A percentile compares a stretch with the other conserved stretches of the same genome.
These are phyloP conservation scores for Rhamnusium bicolor DNA, from an alignment of 2,888 invertebrate genomes.

Conservation along the genomic window DNA sequence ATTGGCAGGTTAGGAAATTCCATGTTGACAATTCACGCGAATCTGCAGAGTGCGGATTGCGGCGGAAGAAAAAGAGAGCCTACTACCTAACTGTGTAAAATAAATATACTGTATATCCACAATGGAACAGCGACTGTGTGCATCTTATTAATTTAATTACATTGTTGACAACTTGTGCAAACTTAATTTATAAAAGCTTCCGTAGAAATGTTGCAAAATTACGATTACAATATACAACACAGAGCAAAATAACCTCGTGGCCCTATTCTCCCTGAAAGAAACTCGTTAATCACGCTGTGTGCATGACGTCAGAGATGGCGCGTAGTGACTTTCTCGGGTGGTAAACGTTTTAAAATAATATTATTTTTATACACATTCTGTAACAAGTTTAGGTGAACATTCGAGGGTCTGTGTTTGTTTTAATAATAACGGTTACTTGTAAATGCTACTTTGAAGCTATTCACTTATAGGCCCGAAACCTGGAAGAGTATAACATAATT, in stretches of 20 bases:
- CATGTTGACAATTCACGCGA: too few species aligned
- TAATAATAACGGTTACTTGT: not conserved
- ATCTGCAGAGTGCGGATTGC: too few species aligned
- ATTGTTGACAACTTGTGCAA: constrained; percentile 47
- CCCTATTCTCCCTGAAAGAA: constrained; percentile 38
- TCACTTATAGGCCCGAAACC: too few species aligned
- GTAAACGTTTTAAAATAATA: constrained; percentile 16
- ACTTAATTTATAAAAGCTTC: constrained; percentile 57
- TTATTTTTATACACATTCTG: not conserved
- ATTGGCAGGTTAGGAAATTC: too few species aligned
- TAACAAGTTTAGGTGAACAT: not conserved
- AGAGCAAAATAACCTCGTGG: constrained; percentile 54
- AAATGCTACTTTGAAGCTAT: too few species aligned
- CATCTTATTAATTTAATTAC: constrained; percentile 58
- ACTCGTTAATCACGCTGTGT: constrained; percentile 44
- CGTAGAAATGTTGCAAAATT: constrained; percentile 52
- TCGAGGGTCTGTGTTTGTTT: not conserved
- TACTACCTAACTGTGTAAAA: constrained; percentile 1
- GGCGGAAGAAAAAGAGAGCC: not conserved
- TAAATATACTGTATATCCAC: constrained; percentile 33
- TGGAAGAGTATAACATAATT: too few species aligned
- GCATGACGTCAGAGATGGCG: not conserved
- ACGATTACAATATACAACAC: constrained; percentile 46
- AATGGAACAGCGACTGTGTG: constrained; percentile 41
- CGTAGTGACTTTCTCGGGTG: not conserved